Base-by-base conservation (phyloP, 1,140 invertebrate genomes). In the Kradibia gibbosae region DNA sequence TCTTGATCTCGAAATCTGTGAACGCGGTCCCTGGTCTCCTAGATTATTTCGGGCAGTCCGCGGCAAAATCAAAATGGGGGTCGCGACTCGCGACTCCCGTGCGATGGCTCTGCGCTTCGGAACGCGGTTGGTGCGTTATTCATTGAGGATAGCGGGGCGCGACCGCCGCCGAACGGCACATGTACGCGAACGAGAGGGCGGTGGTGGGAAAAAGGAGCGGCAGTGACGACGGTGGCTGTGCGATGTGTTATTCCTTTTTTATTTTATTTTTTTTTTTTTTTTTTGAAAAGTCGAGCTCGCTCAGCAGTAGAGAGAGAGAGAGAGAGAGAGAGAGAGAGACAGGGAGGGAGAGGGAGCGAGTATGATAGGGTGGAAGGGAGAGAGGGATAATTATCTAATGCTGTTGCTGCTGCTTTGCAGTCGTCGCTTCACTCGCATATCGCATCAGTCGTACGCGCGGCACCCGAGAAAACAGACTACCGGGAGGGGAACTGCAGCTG, bases 311-410 rank as follows among this genome's bases (percentile, higher is more conserved):
- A 73, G 36, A 34, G 36, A 71, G 42, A 71, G 50, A 20, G 31
- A 78, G 81, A 25, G 42, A 71, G 42, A 42, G 67, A 71, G 65
- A 70, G 36, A 31, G 36, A 42, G 67, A n/a, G 42, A n/a, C 13
- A 67, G 15, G 39, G 67, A 31, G 34, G 71, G 80, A 71, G 42
- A 11, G 45, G n/a, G 31, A 78, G 81, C 31, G 42, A 71, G 42
- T n/a, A 42, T 45, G 65, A 70, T 15, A 31, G 36, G n/a, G 67
- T 7, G 42, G 10, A 22, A 67, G 15, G 39, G 67, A 31, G 34
- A 75, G 80, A 71, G 42, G 3, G 45, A 67, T 42, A 78, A 76
- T 84, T 83, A 84, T 48, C 78, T 81, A 81, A 82, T 82, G 81
- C 71, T 71, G 67, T 48, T 48, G 73, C 22, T 3, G 34, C n/a